A percentile compares a stretch with the other conserved stretches of the same genome.
Evolutionary conservation across 53 echinoderm and acorn worm species (phyloP).

Genomic region (Mesocentrotus franciscanus): DNA sequence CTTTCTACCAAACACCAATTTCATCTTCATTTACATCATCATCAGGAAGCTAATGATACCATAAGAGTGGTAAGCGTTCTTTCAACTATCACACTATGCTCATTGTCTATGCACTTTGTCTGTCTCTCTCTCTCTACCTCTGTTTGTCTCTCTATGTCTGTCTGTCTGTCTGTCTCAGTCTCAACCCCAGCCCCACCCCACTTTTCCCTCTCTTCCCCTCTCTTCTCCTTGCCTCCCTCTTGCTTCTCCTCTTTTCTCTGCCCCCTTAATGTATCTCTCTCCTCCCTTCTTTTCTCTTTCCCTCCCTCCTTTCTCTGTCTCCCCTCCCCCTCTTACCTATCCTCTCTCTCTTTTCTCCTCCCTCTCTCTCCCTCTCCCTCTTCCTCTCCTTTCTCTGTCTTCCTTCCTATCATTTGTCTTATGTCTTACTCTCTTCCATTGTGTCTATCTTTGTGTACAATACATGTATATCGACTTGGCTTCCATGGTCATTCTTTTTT

Average conservation of each 20-base stretch:
- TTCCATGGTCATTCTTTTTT: no score
- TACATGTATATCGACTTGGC: no score
- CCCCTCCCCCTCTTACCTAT: background rate
- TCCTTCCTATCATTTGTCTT: background rate
- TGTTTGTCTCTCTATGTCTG: background rate
- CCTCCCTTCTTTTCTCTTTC: background rate
- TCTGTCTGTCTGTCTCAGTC: background rate
- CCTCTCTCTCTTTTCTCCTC: background rate
- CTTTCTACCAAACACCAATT: conserved; percentile 8
- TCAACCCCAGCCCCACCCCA: background rate
- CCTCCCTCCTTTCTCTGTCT: background rate
- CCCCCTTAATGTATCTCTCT: background rate
- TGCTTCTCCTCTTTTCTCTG: background rate
- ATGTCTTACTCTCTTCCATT: background rate
- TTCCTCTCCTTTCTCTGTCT: background rate
- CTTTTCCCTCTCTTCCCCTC: background rate
- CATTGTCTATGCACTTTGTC: background rate
- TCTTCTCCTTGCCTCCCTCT: background rate
- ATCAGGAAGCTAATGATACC: conserved; percentile 37
- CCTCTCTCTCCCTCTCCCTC: background rate
- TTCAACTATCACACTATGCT: background rate
- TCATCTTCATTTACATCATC: conserved; percentile 12
- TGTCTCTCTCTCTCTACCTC: background rate
- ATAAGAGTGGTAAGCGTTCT: conserved; percentile 47
- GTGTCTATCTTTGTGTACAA: no score